phyloP scores from a whole-genome alignment of 2,888 invertebrate species.

The Xestia rhomboidea region DNA sequence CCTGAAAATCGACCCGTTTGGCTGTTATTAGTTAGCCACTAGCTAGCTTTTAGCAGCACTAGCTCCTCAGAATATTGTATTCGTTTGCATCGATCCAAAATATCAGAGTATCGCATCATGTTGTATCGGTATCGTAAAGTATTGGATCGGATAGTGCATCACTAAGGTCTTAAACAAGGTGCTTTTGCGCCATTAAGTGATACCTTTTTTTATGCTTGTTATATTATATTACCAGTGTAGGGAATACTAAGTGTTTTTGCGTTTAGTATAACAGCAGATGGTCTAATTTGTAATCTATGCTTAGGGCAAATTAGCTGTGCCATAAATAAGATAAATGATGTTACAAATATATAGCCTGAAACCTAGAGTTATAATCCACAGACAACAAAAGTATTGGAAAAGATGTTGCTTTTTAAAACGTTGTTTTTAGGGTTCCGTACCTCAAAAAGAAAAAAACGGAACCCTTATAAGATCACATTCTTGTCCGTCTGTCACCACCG shows the following conservation, averaged over 20 bases:
- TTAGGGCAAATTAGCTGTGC: constrained; percentile 4
- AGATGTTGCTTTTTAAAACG: background rate
- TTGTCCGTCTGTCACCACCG: no score
- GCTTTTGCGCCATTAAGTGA: constrained; percentile 41
- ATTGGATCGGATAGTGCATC: background rate
- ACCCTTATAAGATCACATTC: no score
- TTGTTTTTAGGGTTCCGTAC: no score
- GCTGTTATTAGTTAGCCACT: background rate
- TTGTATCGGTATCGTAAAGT: background rate
- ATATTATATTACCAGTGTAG: constrained; percentile 25
- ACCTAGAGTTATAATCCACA: background rate
- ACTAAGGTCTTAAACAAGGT: constrained; percentile 40
- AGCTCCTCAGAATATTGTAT: background rate
- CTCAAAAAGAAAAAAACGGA: no score
- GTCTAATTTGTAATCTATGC: constrained; percentile 30
- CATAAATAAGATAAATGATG: background rate
- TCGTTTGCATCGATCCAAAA: background rate
- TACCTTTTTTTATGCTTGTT: constrained; percentile 45
- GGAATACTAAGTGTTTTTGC: constrained; percentile 11
- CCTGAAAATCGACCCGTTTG: background rate
- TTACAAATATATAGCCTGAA: background rate
- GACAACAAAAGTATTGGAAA: background rate
- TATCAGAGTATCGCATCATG: background rate
- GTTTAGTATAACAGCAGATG: constrained; percentile 29
- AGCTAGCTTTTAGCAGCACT: background rate